A percentile compares a stretch with the other conserved stretches of the same genome.
phyloP scores from a whole-genome alignment of 2,797 vertebrate genomes.

The Pterois miles region DNA sequence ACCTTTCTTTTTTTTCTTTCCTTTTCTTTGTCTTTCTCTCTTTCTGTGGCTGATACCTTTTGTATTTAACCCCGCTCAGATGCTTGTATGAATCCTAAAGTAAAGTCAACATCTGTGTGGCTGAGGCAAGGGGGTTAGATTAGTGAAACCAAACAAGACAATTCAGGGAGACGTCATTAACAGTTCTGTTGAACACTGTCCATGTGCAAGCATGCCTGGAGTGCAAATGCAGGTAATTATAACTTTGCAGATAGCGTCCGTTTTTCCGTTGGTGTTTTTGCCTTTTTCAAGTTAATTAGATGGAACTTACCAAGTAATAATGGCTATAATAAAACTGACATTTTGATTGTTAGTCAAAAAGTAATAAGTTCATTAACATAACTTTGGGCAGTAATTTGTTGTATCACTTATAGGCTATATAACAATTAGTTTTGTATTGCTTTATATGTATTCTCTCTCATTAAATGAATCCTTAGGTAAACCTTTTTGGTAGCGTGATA shows the following conservation, averaged over 20 bases:
- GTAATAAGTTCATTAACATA: slow-evolving; percentile 18
- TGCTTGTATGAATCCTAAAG: slow-evolving; percentile 34
- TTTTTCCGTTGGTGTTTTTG: slow-evolving; percentile 28
- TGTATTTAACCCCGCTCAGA: slow-evolving; percentile 43
- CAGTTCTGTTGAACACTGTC: slow-evolving; percentile 42
- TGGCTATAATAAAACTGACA: slow-evolving; percentile 39
- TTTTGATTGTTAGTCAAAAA: slow-evolving; percentile 34
- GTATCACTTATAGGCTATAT: slow-evolving; percentile 2
- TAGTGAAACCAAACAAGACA: slow-evolving; percentile 61
- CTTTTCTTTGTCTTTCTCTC: background rate
- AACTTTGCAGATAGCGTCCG: slow-evolving; percentile 47
- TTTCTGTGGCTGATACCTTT: background rate
- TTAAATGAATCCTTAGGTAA: slow-evolving; percentile 3
- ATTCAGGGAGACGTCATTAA: slow-evolving; percentile 58
- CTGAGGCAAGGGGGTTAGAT: slow-evolving; percentile 46
- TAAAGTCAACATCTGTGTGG: slow-evolving; percentile 62
- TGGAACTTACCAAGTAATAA: slow-evolving; percentile 55
- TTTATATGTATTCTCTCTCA: background rate
- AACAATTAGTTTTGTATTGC: slow-evolving; percentile 11
- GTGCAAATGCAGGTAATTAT: slow-evolving; percentile 65
- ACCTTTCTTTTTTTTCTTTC: slow-evolving; percentile 9
- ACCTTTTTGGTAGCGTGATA: background rate
- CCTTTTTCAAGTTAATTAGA: slow-evolving; percentile 45
- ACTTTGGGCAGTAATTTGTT: slow-evolving; percentile 22
- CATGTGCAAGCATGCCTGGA: slow-evolving; percentile 55